phyloP scores from a whole-genome alignment of 2,113 vertebrate species.

The Atrichornis clamosus region DNA sequence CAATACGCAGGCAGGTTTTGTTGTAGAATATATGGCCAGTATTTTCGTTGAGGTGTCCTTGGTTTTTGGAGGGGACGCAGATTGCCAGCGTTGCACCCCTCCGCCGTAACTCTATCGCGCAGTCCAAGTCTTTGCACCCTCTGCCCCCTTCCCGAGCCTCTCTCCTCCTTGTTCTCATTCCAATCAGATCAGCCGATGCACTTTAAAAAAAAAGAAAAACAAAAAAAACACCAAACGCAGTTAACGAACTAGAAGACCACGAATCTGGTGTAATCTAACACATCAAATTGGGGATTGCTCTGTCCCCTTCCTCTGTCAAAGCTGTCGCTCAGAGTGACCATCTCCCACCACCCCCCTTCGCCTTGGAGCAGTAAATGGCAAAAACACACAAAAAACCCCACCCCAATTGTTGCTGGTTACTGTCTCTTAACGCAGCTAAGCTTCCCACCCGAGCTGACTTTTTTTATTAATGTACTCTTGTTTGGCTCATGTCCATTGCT shows the following conservation, averaged over 20 bases:
- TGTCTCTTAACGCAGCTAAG: constrained; percentile 28
- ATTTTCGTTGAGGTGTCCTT: constrained; percentile 61
- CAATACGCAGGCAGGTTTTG: constrained; percentile 43
- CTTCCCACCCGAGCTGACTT: constrained; percentile 31
- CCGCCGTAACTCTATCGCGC: constrained; percentile 33
- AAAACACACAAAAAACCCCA: not conserved
- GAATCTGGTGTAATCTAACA: not conserved
- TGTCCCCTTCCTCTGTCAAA: constrained; percentile 10
- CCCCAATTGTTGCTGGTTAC: not conserved
- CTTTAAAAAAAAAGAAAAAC: constrained; percentile 55
- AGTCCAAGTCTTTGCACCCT: constrained; percentile 36
- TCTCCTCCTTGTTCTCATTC: constrained; percentile 45
- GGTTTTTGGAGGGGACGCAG: constrained; percentile 1
- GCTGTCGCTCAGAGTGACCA: not conserved
- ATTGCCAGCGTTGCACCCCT: constrained; percentile 42
- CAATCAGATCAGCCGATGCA: constrained; percentile 59
- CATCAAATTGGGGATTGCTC: not conserved
- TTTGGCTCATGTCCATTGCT: constrained; percentile 47
- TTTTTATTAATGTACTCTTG: constrained; percentile 14
- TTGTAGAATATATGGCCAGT: constrained; percentile 70
- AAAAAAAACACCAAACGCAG: not conserved
- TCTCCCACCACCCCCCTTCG: not conserved
- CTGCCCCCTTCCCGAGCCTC: not conserved
- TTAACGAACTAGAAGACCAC: constrained; percentile 31
- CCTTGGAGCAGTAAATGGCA: not conserved